Conservation (phyloP, 2,888 invertebrate species). For the Drosophila acutilabella region DNA sequence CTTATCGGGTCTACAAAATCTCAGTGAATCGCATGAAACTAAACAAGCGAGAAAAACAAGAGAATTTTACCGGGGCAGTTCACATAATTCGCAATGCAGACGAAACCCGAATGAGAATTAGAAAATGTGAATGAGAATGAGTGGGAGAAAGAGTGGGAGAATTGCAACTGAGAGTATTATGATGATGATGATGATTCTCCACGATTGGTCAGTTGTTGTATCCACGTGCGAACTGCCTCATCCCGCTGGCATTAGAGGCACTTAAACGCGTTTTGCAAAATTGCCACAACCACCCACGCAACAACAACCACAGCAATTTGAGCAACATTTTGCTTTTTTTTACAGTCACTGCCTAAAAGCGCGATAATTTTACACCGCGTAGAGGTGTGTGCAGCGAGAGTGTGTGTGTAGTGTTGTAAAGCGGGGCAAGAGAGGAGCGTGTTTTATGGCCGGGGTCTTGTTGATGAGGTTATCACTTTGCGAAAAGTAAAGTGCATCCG, state of each 20-base stretch:
- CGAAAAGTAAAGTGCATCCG: constrained; percentile 78
- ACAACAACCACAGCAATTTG: constrained; percentile 31
- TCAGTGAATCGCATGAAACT: constrained; percentile 57
- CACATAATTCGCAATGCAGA: constrained; percentile 65
- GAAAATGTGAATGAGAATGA: not conserved
- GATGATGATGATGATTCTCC: not conserved
- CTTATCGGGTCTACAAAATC: constrained; percentile 69
- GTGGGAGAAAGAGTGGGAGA: constrained; percentile 1
- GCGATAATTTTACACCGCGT: constrained; percentile 67
- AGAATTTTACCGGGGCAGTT: constrained; percentile 17
- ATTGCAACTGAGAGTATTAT: not conserved
- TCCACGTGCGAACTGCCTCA: constrained; percentile 75
- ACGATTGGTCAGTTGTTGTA: constrained; percentile 45
- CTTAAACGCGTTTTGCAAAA: constrained; percentile 80
- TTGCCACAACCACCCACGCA: constrained; percentile 72
- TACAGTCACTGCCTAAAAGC: constrained; percentile 53
- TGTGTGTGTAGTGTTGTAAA: not conserved
- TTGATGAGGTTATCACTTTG: constrained; percentile 79
- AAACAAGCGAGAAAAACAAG: constrained; percentile 50
- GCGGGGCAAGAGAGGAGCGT: not conserved
- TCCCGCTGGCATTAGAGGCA: constrained; percentile 78
- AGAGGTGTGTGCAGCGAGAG: constrained; percentile 24
- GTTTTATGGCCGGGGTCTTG: constrained; percentile 3
- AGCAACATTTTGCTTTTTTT: constrained; percentile 39
- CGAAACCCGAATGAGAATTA: constrained; percentile 13